Conservation (phyloP, 2,113 vertebrate genomes). For the Monopterus albus region DNA sequence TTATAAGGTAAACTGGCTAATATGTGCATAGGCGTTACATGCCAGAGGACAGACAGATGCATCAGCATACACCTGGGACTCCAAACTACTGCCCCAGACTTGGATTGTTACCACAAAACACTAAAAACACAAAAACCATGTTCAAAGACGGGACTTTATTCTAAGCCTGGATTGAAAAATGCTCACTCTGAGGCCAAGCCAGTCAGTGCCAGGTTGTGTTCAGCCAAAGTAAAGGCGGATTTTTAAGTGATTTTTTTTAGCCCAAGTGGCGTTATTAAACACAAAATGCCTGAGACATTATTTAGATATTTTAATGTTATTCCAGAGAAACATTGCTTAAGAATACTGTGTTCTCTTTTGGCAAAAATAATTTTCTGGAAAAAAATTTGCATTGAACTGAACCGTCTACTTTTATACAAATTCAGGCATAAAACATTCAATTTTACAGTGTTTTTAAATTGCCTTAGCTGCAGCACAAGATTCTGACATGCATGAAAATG, state of each 20-base stretch:
- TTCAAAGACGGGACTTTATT: slow-evolving; percentile 14
- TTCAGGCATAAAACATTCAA: neutral
- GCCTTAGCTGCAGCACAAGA: too few species aligned
- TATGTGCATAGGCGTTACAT: neutral
- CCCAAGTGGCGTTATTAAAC: slow-evolving; percentile 30
- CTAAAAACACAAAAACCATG: slow-evolving; percentile 15
- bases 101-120: slow-evolving; percentile 17
- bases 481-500: too few species aligned
- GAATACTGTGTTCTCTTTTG: too few species aligned
- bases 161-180: slow-evolving; percentile 8
- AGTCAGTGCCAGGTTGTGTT: slow-evolving; percentile 11
- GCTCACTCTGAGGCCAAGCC: slow-evolving; percentile 28
- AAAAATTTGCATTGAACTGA: too few species aligned
- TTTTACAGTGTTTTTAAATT: slow-evolving; percentile 5
- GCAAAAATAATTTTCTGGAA: too few species aligned
- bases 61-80: slow-evolving; percentile 23
- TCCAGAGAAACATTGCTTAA: neutral
- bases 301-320: slow-evolving; percentile 19
- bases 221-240: slow-evolving; percentile 20
- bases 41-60: slow-evolving; percentile 33
- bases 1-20: neutral
- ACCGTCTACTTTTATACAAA: too few species aligned
- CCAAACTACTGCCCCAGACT: slow-evolving; percentile 3
- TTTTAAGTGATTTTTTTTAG: slow-evolving; percentile 51
- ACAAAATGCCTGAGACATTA: slow-evolving; percentile 22